A percentile compares a stretch with the other conserved stretches of the same genome.
Conservation (phyloP, 2,113 vertebrate species). For the Psophia crepitans region DNA sequence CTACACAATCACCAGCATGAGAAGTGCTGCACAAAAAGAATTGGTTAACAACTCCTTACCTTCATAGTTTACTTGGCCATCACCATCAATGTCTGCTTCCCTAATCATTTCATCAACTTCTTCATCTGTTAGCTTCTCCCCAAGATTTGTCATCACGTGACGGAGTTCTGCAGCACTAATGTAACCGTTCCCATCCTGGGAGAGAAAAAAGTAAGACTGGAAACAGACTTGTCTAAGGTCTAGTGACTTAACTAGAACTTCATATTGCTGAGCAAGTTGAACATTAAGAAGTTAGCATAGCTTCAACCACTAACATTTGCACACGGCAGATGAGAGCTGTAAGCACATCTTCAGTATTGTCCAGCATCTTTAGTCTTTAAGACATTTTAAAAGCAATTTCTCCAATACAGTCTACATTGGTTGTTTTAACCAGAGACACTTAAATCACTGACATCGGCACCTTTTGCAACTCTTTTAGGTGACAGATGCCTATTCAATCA, state of each 20-base stretch:
- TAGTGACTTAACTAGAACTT: background rate
- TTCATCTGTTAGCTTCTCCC: constrained; percentile 97
- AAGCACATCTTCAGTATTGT: accelerated
- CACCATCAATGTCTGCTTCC: constrained; percentile 99
- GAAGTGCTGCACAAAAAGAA: background rate
- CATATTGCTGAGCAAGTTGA: background rate
- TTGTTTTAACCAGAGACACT: background rate
- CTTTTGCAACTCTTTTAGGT: background rate
- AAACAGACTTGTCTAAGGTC: background rate
- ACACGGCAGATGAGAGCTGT: background rate
- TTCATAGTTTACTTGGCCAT: constrained; percentile 99
- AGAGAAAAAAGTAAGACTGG: background rate
- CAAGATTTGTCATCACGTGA: constrained; percentile 99
- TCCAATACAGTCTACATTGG: background rate
- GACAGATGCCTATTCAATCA: background rate
- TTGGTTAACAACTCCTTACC: constrained; percentile 70
- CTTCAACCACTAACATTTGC: background rate
- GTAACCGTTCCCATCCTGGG: constrained; percentile 96
- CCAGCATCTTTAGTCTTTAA: background rate
- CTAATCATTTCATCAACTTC: constrained; percentile 99
- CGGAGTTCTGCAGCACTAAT: constrained; percentile 98
- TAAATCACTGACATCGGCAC: accelerated
- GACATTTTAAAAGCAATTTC: background rate
- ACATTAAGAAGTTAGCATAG: background rate
- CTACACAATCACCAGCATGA: background rate